Evolutionary conservation across 2,888 invertebrate species (phyloP).

Genomic region (Chaetogeoica ovagalla): DNA sequence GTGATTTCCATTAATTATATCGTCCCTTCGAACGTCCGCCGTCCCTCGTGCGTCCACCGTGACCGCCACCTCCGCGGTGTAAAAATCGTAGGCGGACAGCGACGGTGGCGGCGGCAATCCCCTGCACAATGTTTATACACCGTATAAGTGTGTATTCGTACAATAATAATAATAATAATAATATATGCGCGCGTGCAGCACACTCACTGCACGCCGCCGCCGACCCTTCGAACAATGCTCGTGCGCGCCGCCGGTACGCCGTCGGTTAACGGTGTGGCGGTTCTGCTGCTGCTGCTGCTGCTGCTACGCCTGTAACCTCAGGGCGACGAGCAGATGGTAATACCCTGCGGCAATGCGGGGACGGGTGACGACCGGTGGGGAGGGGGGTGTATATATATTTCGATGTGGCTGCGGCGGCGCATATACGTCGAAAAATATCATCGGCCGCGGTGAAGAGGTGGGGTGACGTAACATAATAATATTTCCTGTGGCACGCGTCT

Average conservation of each 20-base stretch:
- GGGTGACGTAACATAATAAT: slow-evolving; percentile 37
- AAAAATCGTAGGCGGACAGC: slow-evolving; percentile 12
- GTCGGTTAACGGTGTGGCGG: too few species aligned
- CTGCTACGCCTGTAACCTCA: slow-evolving; percentile 22
- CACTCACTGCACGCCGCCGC: slow-evolving; percentile 6
- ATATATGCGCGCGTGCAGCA: slow-evolving; percentile 29
- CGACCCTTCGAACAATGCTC: slow-evolving; percentile 5
- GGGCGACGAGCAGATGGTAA: slow-evolving; percentile 46
- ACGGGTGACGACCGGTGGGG: not conserved
- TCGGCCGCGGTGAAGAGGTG: not conserved
- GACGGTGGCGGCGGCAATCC: not conserved
- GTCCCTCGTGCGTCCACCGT: not conserved
- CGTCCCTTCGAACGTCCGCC: not conserved
- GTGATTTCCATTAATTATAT: too few species aligned
- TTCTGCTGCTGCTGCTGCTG: not conserved
- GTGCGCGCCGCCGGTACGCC: too few species aligned
- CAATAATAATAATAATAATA: slow-evolving; percentile 29
- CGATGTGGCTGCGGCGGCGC: not conserved
- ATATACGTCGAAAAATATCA: not conserved
- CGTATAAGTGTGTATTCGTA: slow-evolving; percentile 18
- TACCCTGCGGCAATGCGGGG: not conserved
- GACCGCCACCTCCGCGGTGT: not conserved
- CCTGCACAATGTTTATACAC: slow-evolving; percentile 11
- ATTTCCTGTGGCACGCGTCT: slow-evolving; percentile 53
- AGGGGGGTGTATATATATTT: slow-evolving; percentile 1